Evolutionary conservation across 1,140 invertebrate genomes (phyloP), one percentile per base, ranked within the genome.

Genomic region (Camponotus vicinus): DNA sequence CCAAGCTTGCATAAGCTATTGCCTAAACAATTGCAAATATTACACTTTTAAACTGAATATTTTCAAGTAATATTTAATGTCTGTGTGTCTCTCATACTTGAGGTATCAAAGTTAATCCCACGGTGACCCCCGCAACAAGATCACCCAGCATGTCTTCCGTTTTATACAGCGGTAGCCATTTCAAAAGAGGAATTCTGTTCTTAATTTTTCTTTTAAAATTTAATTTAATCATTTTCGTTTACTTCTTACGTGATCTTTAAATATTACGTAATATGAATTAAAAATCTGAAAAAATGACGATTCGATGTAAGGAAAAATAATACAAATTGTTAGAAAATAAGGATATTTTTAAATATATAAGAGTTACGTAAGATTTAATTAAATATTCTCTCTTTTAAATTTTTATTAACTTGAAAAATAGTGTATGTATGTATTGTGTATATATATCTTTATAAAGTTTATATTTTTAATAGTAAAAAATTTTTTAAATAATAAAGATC

Each of bases 1-100:
- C 97, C 67, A 98, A 94, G 75, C 96, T 96, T 45, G 97, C 97
- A 92, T 98, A 98, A 1, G 97, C 97, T 82, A 98, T 97, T 11
- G 97, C 97, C 95, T 98, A 97, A 0, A 52, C 13, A 78, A 89
- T 61, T 2, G n/a, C 69, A 42, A 37, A 27, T 40, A 45, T 52
- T 15, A 34, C 3, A 37, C 52, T 55, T 63, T 42, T 63, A 63
- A 49, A 64, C 9, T 13, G 3, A 34, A 63, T 15, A 59, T 1
- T 32, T 15, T 66, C 18, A 45, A 9, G 3, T 18, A 2, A 70
- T 49, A 52, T 45, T 27, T 11, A 42, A 37, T 6, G 63, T n/a
- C 11, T 42, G 18, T 42, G 40, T 57, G 40, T 76, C 57, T 9
- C 66, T 21, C 69, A 27, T 90, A 94, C 93, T 92, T 97, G 96